These are phyloP conservation scores for Pipistrellus nathusii DNA, from an alignment of 2,797 vertebrate genomes.

Conservation along the genomic window DNA sequence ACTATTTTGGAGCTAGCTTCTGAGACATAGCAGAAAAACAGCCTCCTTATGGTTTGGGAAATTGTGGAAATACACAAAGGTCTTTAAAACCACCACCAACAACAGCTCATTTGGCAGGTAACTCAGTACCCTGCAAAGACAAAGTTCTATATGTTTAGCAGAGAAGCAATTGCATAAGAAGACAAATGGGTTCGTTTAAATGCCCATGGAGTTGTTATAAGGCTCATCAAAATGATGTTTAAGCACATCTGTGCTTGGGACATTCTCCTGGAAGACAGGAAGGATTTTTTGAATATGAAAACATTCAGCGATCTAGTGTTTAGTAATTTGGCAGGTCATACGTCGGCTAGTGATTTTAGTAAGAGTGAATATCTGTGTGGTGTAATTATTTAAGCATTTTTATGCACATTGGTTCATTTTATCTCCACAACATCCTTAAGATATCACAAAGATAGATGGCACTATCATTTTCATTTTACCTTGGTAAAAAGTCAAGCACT, in stretches of 20 bases:
- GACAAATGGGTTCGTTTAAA: conserved; percentile 65
- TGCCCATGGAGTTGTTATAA: conserved; percentile 68
- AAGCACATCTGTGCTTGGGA: conserved; percentile 54
- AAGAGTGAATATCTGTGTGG: conserved; percentile 36
- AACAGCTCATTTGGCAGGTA: conserved; percentile 41
- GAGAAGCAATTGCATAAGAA: conserved; percentile 61
- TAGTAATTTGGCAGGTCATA: conserved; percentile 33
- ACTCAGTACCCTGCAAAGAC: conserved; percentile 3
- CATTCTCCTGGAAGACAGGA: conserved; percentile 37
- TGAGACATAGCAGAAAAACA: conserved; percentile 56
- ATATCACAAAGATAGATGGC: neutral
- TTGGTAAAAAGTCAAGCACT: conserved; percentile 57
- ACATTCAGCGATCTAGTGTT: neutral
- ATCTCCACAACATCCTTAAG: conserved; percentile 1
- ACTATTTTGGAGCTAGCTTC: conserved; percentile 2
- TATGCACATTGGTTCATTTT: conserved; percentile 18
- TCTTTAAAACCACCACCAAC: conserved; percentile 56
- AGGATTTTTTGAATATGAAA: conserved; percentile 50
- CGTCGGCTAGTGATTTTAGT: conserved; percentile 49
- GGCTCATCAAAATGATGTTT: conserved; percentile 58
- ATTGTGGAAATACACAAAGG: conserved; percentile 21
- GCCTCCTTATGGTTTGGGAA: conserved; percentile 42
- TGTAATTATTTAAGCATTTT: conserved; percentile 47
- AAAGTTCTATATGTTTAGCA: conserved; percentile 54
- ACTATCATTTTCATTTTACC: conserved; percentile 27